Evolutionary conservation across 2,888 invertebrate genomes (phyloP).

Genomic region (Aleiodes leptofemur): DNA sequence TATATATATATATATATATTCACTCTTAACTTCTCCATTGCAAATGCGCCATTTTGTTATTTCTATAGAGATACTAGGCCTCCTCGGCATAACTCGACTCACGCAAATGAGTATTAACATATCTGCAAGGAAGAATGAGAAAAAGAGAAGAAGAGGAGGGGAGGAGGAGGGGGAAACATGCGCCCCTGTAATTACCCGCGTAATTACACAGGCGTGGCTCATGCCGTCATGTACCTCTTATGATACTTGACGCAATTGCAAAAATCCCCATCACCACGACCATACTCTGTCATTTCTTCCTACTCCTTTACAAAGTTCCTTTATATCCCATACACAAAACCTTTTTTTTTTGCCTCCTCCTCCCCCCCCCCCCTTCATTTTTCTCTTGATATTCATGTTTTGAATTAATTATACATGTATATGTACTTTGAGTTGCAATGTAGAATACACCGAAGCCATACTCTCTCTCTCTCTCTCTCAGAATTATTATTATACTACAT

Average conservation of each 20-base stretch:
- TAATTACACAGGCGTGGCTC: slow-evolving; percentile 42
- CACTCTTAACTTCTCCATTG: slow-evolving; percentile 14
- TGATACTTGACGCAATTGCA: slow-evolving; percentile 37
- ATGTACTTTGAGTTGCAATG: neutral
- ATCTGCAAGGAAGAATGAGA: neutral
- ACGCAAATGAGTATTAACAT: slow-evolving; percentile 44
- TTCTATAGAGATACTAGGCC: slow-evolving; percentile 10
- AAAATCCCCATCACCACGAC: slow-evolving; percentile 24
- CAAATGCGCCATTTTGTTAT: slow-evolving; percentile 10
- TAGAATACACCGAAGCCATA: neutral
- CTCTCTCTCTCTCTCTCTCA: neutral
- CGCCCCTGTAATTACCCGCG: slow-evolving; percentile 38
- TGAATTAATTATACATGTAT: slow-evolving; percentile 31
- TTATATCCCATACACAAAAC: neutral
- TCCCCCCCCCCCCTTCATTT: too few species aligned
- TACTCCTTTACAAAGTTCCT: neutral
- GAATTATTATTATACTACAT: neutral
- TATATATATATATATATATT: neutral
- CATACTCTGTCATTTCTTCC: slow-evolving; percentile 18
- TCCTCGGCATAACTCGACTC: slow-evolving; percentile 37
- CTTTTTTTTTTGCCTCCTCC: too few species aligned
- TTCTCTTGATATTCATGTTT: neutral
- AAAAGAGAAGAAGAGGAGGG: neutral
- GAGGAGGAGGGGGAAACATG: too few species aligned
- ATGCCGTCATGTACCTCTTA: slow-evolving; percentile 20